Base-by-base conservation (phyloP, 2,113 vertebrate species). In the Pterocles burchelli region DNA sequence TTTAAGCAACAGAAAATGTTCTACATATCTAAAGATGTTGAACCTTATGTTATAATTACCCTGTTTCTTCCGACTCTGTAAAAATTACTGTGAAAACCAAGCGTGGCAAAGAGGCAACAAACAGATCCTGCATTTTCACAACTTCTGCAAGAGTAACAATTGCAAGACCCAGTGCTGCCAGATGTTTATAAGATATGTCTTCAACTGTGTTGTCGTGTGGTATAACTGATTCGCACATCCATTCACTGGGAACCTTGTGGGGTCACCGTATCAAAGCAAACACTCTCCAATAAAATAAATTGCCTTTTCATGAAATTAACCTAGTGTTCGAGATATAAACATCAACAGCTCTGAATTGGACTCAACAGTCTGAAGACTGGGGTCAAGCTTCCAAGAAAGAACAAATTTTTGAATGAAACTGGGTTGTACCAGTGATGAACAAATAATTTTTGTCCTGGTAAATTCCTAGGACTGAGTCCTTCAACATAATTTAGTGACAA, bases 1-100 rank as follows among this genome's bases (percentile, higher is more conserved):
- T 98, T 98, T 98, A 98, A 98, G 97, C 95, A 98, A 97, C 66
- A 93, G 94, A 98, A 98, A 98, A 96, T 96, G 97, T 98, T 98
- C 97, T 97, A 97, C 97, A 97, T 97, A 98, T 98, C 97, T 96
- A 98, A 98, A 98, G 97, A 98, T 97, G 97, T 97, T 98, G 96
- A 97, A 98, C 96, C 97, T 97, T 97, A 97, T 97, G 97, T 97
- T 98, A 91, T 97, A 97, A 98, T 98, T 98, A 97, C 95, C 76
- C 96, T 71, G 85, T 19, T 98, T 97, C 96, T 97, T 97, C 93
- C 86, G 87, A 96, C 89, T 97, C 91, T 67, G 83, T 97, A 96
- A 97, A 95, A 92, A 77, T 48, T 10, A 33, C 88, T 90, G 78
- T 90, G 96, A 97, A 97, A 97, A 96, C 57, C 89, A 94, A 93